Evolutionary conservation across 2,113 vertebrate species (phyloP).

Genomic region (Myodes glareolus): DNA sequence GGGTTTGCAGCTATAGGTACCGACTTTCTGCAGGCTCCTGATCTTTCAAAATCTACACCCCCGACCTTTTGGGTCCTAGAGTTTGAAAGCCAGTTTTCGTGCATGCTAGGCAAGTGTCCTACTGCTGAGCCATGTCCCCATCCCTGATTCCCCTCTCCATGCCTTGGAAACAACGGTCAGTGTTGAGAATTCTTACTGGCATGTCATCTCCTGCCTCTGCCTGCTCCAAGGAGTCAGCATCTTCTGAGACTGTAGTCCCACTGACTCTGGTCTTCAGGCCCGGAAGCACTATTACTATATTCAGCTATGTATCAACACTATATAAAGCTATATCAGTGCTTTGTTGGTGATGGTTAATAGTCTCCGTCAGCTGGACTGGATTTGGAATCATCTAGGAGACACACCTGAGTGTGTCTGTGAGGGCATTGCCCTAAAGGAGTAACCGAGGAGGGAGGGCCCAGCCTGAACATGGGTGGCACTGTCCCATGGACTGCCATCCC

Average conservation of each 20-base stretch:
- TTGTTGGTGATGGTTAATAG: not conserved
- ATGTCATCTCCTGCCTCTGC: not conserved
- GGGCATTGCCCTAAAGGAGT: not conserved
- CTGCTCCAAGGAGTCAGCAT: not conserved
- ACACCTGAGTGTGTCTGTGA: not conserved
- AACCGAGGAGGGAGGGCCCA: not conserved
- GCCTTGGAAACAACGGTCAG: not conserved
- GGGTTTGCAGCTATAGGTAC: not conserved
- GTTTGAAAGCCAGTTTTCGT: not conserved
- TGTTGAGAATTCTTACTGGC: not conserved
- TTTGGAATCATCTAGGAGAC: not conserved
- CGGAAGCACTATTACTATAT: not conserved
- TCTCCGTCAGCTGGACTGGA: not conserved
- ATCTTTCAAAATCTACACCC: not conserved
- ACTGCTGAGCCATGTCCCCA: no score
- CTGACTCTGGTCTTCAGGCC: not conserved
- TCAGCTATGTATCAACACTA: not conserved
- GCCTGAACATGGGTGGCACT: not conserved
- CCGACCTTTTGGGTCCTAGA: not conserved
- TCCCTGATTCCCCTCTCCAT: not conserved
- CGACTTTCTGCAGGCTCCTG: not conserved
- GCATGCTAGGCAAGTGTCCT: not conserved
- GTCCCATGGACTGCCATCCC: not conserved
- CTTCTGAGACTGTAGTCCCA: not conserved
- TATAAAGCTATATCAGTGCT: not conserved